Evolutionary conservation across 2,888 invertebrate species (phyloP).

Genomic region (Sphecodes monilicornis): DNA sequence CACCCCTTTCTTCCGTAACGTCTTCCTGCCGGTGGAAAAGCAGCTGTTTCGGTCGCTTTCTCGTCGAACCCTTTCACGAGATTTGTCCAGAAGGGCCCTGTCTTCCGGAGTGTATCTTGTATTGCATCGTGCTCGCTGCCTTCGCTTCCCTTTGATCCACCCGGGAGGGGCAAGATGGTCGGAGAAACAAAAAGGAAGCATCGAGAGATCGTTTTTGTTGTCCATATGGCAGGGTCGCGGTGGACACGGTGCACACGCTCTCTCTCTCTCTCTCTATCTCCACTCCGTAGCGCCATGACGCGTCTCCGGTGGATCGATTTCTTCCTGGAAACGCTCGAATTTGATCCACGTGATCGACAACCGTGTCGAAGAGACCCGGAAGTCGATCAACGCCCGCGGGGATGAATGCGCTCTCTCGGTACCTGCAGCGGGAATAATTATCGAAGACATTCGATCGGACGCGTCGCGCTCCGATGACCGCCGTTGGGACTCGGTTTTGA

Average conservation of each 20-base stretch:
- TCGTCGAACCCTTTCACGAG: constrained; percentile 67
- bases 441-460: constrained; percentile 47
- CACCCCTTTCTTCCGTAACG: constrained; percentile 67
- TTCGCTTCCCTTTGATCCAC: constrained; percentile 16
- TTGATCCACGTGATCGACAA: constrained; percentile 67
- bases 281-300: constrained; percentile 23
- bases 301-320: constrained; percentile 56
- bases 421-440: constrained; percentile 55
- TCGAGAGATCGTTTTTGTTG: constrained; percentile 56
- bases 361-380: constrained; percentile 67
- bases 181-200: constrained; percentile 40
- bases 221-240: constrained; percentile 66
- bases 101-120: constrained; percentile 71
- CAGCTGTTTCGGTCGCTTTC: constrained; percentile 64
- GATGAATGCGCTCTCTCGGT: constrained; percentile 25
- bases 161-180: constrained; percentile 41
- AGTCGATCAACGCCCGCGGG: constrained; percentile 64
- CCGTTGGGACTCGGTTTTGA: constrained; percentile 3
- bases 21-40: constrained; percentile 63
- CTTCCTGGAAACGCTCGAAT: constrained; percentile 73
- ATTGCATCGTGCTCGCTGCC: constrained; percentile 65
- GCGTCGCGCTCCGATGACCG: not conserved
- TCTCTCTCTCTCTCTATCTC: no score
- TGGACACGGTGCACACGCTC: not conserved
- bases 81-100: constrained; percentile 41